A percentile compares a stretch with the other conserved stretches of the same genome.
Conservation (phyloP, 2,888 invertebrate genomes). For the Phengaris arion region DNA sequence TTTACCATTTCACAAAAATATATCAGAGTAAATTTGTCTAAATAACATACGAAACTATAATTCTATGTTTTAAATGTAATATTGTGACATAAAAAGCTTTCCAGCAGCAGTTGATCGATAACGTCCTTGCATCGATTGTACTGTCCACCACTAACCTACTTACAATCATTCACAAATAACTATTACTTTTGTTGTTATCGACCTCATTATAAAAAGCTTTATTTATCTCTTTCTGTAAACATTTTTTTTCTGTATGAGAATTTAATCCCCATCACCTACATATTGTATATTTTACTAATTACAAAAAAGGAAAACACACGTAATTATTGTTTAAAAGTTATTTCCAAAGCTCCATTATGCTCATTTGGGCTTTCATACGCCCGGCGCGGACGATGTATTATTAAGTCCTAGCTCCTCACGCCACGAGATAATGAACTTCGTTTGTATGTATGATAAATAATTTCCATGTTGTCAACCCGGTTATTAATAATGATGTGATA, state of each 20-base stretch:
- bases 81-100: not conserved
- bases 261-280: slow-evolving; percentile 6
- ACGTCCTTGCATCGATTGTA: slow-evolving; percentile 17
- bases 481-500: slow-evolving; percentile 6
- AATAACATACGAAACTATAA: too few species aligned
- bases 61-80: not conserved
- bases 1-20: too few species aligned
- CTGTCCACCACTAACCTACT: slow-evolving; percentile 15
- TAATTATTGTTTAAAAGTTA: not conserved
- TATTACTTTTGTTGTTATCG: slow-evolving; percentile 1
- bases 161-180: slow-evolving; percentile 5
- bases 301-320: slow-evolving; percentile 1
- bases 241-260: not conserved
- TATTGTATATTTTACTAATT: not conserved
- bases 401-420: not conserved
- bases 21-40: too few species aligned
- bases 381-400: not conserved
- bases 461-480: not conserved
- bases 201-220: not conserved
- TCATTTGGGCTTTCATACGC: not conserved
- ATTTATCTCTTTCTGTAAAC: not conserved
- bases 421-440: slow-evolving; percentile 8
- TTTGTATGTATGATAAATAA: slow-evolving; percentile 19
- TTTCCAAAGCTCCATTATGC: slow-evolving; percentile 13
- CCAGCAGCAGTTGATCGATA: slow-evolving; percentile 15